Conservation (phyloP, 1,140 invertebrate species). For the Calephelis nemesis region DNA sequence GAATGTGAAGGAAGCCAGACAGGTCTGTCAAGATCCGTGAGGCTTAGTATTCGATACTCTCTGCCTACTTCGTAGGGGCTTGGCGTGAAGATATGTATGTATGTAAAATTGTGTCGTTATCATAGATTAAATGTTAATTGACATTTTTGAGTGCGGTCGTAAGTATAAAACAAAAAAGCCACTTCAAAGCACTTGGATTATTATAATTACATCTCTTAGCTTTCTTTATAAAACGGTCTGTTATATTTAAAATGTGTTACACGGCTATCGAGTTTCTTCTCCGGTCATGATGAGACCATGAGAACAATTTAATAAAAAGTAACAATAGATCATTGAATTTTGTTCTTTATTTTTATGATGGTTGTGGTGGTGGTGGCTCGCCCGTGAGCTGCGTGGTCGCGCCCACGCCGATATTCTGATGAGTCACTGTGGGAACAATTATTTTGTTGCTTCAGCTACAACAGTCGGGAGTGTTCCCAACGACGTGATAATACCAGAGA, state of each 20-base stretch:
- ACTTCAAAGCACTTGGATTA: not conserved
- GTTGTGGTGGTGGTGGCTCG: slow-evolving; percentile 3
- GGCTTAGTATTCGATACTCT: too few relatives aligned
- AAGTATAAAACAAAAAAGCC: not conserved
- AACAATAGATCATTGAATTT: slow-evolving; percentile 18
- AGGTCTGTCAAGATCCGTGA: too few relatives aligned
- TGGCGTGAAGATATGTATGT: too few relatives aligned
- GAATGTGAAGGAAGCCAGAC: too few relatives aligned
- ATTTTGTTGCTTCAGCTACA: slow-evolving; percentile 14
- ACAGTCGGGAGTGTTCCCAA: too few relatives aligned
- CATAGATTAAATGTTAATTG: too few relatives aligned
- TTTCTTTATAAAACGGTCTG: not conserved
- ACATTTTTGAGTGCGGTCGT: too few relatives aligned
- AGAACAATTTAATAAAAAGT: slow-evolving; percentile 16
- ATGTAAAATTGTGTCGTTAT: too few relatives aligned
- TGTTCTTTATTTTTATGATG: slow-evolving; percentile 18
- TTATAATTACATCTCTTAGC: not conserved
- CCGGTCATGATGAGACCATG: not conserved
- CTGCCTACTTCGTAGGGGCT: too few relatives aligned
- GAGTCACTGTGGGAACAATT: slow-evolving; percentile 27
- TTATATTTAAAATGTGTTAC: slow-evolving; percentile 3
- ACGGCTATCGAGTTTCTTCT: slow-evolving; percentile 10
- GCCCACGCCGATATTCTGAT: slow-evolving; percentile 26
- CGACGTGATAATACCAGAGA: too few relatives aligned
- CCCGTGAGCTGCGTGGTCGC: slow-evolving; percentile 15